Evolutionary conservation across 2,888 invertebrate genomes (phyloP).

Genomic region (Dynastes grantii): DNA sequence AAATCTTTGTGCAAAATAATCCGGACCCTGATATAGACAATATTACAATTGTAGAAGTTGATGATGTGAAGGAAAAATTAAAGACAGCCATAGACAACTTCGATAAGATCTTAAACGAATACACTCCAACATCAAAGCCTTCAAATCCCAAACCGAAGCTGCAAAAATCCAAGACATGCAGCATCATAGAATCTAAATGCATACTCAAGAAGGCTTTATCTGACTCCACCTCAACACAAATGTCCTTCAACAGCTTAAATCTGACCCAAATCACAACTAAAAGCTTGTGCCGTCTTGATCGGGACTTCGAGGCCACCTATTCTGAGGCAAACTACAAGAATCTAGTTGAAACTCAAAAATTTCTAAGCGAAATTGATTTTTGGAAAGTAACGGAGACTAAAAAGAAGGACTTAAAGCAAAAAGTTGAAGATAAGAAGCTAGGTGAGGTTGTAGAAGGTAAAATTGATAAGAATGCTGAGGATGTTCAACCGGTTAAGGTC

Average conservation of each 20-base stretch:
- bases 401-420: not conserved
- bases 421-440: not conserved
- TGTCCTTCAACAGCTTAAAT: constrained; percentile 36
- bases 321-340: not conserved
- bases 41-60: constrained; percentile 69
- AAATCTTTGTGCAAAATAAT: constrained; percentile 5
- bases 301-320: constrained; percentile 54
- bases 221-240: constrained; percentile 58
- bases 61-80: constrained; percentile 24
- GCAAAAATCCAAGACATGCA: constrained; percentile 81
- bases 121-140: constrained; percentile 65
- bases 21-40: constrained; percentile 69
- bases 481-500: constrained; percentile 58
- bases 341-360: constrained; percentile 17
- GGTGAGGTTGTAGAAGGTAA: not conserved
- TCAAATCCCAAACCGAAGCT: constrained; percentile 72
- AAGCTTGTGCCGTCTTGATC: constrained; percentile 75
- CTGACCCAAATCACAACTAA: constrained; percentile 66
- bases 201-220: constrained; percentile 74
- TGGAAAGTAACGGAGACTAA: constrained; percentile 3
- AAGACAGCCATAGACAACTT: constrained; percentile 72
- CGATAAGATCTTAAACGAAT: constrained; percentile 73
- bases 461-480: not conserved
- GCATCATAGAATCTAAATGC: constrained; percentile 80
- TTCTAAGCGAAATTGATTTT: constrained; percentile 34